A percentile compares a stretch with the other conserved stretches of the same genome.
Evolutionary conservation across 2,113 vertebrate species (phyloP).

Genomic region (Cichladusa arquata): DNA sequence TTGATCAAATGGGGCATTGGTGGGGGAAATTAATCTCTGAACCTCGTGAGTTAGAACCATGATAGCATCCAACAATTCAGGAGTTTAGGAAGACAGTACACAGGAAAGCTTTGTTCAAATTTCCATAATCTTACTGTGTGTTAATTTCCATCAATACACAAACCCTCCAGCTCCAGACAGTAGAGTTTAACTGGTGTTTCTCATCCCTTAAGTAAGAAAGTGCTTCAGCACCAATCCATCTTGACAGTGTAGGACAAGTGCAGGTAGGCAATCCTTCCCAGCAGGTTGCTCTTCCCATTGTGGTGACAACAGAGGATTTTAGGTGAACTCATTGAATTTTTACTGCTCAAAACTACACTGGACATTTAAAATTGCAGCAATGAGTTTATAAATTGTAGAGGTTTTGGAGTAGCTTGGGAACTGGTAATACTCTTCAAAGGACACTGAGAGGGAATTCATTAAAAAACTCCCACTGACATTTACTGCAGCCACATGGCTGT

Average conservation of each 20-base stretch:
- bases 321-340: neutral
- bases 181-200: neutral
- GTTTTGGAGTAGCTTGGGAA: neutral
- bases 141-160: neutral
- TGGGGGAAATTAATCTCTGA: neutral
- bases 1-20: too few species aligned
- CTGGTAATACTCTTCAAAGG: neutral
- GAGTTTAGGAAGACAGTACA: neutral
- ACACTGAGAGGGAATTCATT: neutral
- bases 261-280: neutral
- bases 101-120: neutral
- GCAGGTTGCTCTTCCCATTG: neutral
- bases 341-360: neutral
- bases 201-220: neutral
- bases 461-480: neutral
- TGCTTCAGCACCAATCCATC: neutral
- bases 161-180: neutral
- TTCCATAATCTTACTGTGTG: neutral
- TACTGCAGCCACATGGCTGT: neutral
- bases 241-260: neutral
- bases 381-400: neutral
- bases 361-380: neutral
- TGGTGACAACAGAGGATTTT: neutral
- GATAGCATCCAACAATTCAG: neutral
- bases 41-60: neutral